Evolutionary conservation across 1,140 invertebrate genomes (phyloP).

Genomic region (Parapsyche elsis): DNA sequence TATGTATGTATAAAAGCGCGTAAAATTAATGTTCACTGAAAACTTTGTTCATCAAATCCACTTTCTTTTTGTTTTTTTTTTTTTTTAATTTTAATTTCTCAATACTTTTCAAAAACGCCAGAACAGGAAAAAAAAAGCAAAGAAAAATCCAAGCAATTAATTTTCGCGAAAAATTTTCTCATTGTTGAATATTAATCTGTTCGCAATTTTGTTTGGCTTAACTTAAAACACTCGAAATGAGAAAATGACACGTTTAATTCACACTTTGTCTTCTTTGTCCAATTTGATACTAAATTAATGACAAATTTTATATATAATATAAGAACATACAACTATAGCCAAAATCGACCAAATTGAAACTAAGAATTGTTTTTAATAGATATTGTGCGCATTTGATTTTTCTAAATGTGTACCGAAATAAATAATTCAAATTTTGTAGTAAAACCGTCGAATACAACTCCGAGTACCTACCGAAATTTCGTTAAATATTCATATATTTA

Average conservation of each 20-base stretch:
- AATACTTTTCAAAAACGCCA: neutral
- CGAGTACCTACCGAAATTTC: neutral
- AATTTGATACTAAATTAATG: neutral
- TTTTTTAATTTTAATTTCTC: constrained; percentile 4
- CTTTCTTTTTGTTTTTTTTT: neutral
- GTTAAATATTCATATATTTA: constrained; percentile 8
- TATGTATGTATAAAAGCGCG: neutral
- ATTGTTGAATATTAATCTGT: constrained; percentile 24
- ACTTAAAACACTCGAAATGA: neutral
- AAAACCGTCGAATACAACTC: neutral
- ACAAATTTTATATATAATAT: neutral
- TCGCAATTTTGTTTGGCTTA: constrained; percentile 5
- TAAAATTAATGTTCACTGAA: neutral
- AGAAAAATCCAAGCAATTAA: constrained; percentile 17
- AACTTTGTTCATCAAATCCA: neutral
- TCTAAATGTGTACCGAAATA: too few species aligned
- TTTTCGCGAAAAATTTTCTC: constrained; percentile 1
- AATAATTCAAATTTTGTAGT: neutral
- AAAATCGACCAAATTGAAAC: too few species aligned
- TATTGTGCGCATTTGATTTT: too few species aligned
- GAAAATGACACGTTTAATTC: constrained; percentile 8
- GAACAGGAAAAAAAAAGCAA: neutral
- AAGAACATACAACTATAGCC: neutral
- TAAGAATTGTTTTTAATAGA: too few species aligned
- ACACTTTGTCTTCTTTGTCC: neutral